Base-by-base conservation (phyloP, 2,888 invertebrate genomes). In the Drosophila paracracens region DNA sequence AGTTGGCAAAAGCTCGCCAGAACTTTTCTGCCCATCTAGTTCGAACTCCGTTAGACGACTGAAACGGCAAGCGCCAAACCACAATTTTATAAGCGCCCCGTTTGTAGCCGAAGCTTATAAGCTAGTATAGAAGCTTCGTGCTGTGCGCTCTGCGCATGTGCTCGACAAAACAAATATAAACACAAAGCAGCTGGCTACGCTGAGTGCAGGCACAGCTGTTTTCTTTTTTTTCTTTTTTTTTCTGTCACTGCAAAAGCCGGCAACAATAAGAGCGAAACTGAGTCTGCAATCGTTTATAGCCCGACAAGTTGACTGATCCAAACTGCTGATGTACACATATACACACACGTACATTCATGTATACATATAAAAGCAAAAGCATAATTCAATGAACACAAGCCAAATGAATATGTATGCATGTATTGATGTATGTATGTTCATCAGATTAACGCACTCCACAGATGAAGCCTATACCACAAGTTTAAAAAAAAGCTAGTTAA, bases 1-100 rank as follows among this genome's bases (percentile, higher is more conserved):
- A 36, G 46, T 62, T 76, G 77, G 69, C 76, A 76, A 72, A 79
- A 72, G 76, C 79, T 76, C 72, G 71, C 70, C 68, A 86, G 81
- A 88, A 88, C 81, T 66, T 74, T 69, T 72, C 60, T 75, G 75
- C 72, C 88, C 81, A 86, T 81, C 83, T 74, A 66, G 64, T 71
- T 86, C 71, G 68, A 86, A 86, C 87, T 88, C 89, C 82, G 84
- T 88, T 88, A 88, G 83, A 85, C 87, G 71, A 85, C 89, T 85
- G 87, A 88, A 70, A 66, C 74, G 81, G 38, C 69, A 63, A 71
- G 65, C 78, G 70, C 66, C 66, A 59, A 79, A 68, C 69, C 83
- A 73, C 86, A 69, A 75, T 81, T 88, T 84, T 84, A 84, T 84
- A 84, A 64, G 71, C 71, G 74, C 70, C 64, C 70, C 46, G 25